phyloP scores from a whole-genome alignment of 2,113 vertebrate species.

The Onychorhynchus coronatus region DNA sequence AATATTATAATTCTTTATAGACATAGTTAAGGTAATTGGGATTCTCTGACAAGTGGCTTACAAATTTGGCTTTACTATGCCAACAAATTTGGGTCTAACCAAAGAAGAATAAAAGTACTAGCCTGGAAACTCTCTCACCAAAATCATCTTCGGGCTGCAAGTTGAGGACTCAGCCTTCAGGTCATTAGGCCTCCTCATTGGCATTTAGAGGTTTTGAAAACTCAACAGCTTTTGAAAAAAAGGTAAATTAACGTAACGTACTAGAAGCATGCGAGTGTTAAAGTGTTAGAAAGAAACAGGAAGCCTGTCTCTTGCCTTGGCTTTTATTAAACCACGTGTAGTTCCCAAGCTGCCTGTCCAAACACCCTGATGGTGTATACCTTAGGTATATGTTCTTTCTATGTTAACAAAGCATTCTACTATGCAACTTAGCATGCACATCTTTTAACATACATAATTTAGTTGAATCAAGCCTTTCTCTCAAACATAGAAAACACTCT shows the following conservation, averaged over 20 bases:
- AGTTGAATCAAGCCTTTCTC: background rate
- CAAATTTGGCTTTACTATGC: background rate
- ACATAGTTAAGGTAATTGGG: background rate
- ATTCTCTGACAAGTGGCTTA: accelerated
- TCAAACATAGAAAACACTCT: background rate
- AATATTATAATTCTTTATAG: background rate
- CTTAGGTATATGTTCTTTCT: background rate
- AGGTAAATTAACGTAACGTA: background rate
- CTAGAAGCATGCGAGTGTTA: background rate
- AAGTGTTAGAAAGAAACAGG: background rate
- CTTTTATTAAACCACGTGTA: background rate
- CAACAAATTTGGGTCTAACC: background rate
- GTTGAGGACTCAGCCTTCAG: background rate
- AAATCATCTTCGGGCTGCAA: background rate
- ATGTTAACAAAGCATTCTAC: background rate
- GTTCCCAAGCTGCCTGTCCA: background rate
- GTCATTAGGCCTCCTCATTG: background rate
- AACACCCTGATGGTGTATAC: background rate
- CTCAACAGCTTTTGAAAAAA: background rate
- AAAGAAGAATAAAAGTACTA: background rate
- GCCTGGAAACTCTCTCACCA: background rate
- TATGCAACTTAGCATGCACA: background rate
- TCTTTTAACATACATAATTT: background rate
- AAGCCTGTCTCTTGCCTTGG: background rate
- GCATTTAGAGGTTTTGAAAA: background rate